Base-by-base conservation (phyloP, 2,888 invertebrate species). In the Sicus ferrugineus region DNA sequence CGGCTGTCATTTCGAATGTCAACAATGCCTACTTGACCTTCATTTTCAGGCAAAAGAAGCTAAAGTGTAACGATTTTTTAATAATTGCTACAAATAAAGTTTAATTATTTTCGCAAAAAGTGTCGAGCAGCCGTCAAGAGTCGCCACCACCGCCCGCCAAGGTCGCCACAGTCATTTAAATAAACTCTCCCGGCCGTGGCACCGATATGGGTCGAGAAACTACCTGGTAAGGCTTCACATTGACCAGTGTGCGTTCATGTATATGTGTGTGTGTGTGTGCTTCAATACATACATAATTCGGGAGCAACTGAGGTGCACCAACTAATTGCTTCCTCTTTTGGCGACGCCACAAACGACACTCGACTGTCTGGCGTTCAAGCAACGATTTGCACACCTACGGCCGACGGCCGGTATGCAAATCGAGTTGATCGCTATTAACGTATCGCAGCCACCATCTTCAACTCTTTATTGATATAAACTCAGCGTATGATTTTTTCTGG, bases 171-270 rank as follows among this genome's bases (percentile, higher is more conserved):
- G 28, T 5, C 28, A 30, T 30, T 21, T 21, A 48, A 48, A 19
- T 48, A 48, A 48, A 21, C 21, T 3, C 30, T 30, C 42, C 21
- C 28, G 30, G n/a, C 16, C 28, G 28, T 56, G 56, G 30, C 56
- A 56, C 30, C n/a, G 26, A 42, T 61, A 61, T 61, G 23, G 42
- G 61, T 61, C 61, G 42, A 61, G 61, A 61, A 42, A 42, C n/a
- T n/a, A n/a, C n/a, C n/a, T n/a, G n/a, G n/a, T n/a, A n/a, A n/a
- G n/a, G n/a, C n/a, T n/a, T n/a, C n/a, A n/a, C n/a, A n/a, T n/a
- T n/a, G n/a, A n/a, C n/a, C n/a, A n/a, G n/a, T n/a, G n/a, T n/a
- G n/a, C n/a, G n/a, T n/a, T n/a, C n/a, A n/a, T n/a, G n/a, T n/a
- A n/a, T n/a, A n/a, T n/a, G n/a, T n/a, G n/a, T n/a, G n/a, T n/a